Percentiles rank a stretch among this genome's conserved stretches.
Conservation (phyloP, 1,140 invertebrate genomes). For the Drosophila santomea region DNA sequence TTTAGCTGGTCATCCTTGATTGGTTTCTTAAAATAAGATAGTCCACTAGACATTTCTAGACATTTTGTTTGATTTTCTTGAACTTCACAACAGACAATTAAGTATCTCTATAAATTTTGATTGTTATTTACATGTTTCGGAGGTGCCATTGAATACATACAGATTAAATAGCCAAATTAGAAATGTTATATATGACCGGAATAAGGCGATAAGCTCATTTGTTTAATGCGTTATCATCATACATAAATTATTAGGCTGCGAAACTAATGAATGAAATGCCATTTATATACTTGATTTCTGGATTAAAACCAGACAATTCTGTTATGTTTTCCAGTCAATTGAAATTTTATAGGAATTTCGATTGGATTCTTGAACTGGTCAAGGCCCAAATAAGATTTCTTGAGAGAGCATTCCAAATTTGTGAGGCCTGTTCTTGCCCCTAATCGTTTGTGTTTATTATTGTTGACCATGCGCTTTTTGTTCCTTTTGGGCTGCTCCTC, state of each 20-base stretch:
- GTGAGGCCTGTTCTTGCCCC: slow-evolving; percentile 17
- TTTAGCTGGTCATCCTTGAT: too few relatives aligned
- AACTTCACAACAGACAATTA: too few relatives aligned
- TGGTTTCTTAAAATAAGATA: too few relatives aligned
- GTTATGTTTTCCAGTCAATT: background rate
- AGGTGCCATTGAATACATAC: background rate
- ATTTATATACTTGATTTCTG: background rate
- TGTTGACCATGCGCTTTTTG: slow-evolving; percentile 44
- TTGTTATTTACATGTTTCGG: background rate
- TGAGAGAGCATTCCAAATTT: slow-evolving; percentile 46
- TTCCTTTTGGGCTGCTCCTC: slow-evolving; percentile 15
- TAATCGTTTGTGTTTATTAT: slow-evolving; percentile 60
- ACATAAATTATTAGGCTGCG: background rate
- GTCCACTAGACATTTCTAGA: too few relatives aligned
- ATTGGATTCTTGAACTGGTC: background rate
- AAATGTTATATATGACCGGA: background rate
- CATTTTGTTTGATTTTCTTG: too few relatives aligned
- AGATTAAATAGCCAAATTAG: background rate
- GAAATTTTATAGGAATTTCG: background rate
- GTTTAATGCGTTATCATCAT: background rate
- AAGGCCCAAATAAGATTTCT: slow-evolving; percentile 10
- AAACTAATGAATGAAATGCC: too few relatives aligned
- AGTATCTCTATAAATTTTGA: too few relatives aligned
- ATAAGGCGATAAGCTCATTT: background rate
- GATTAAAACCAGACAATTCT: background rate